Evolutionary conservation across 2,888 invertebrate genomes (phyloP), one percentile per base, ranked within the genome.

Genomic region (Cordilura impudica): DNA sequence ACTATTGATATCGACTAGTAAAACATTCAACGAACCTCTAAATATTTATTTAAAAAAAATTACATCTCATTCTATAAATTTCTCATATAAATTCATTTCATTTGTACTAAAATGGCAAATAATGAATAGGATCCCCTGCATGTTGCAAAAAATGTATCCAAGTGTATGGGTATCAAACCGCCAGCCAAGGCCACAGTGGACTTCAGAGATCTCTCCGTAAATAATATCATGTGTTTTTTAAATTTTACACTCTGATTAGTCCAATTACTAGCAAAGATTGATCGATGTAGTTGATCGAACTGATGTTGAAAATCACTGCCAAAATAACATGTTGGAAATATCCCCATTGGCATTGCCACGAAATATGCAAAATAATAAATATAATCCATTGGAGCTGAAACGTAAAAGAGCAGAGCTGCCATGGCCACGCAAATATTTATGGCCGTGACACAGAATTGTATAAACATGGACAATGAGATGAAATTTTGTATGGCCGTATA

Each of bases 281-380:
- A 84, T 45, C 83, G 83, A 51, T 81, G 84, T 0, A 87, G 56
- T 4, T 81, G 75, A 0, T 78, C 82, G 4, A 87, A 83, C 63
- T 74, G 78, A 21, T 74, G 16, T 45, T 86, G 83, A 7, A 82
- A 79, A 6, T 83, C 81, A 5, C 85, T 87, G 56, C 85, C 87
- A 35, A 83, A 88, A 61, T 84, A 87, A 43, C 87, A 88, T n/a
- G 78, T 82, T 3, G 87, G 88, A 66, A 84, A 87, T 7, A 84
- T 83, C 69, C 87, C 72, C 21, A 87, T n/a, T 0, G 81, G 69
- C 53, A 84, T 75, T 0, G 78, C 82, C 2, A 83, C 0, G 0
- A 75, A 60, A 51, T 83, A 86, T 4, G 82, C 75, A 1, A 81
- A 53, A 31, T 84, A 82, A 4, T 86, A 87, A 2, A 77, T 4